Percentiles rank a stretch among this genome's conserved stretches.
Conservation (phyloP, 2,888 invertebrate genomes). For the Dysmachus trigonus region DNA sequence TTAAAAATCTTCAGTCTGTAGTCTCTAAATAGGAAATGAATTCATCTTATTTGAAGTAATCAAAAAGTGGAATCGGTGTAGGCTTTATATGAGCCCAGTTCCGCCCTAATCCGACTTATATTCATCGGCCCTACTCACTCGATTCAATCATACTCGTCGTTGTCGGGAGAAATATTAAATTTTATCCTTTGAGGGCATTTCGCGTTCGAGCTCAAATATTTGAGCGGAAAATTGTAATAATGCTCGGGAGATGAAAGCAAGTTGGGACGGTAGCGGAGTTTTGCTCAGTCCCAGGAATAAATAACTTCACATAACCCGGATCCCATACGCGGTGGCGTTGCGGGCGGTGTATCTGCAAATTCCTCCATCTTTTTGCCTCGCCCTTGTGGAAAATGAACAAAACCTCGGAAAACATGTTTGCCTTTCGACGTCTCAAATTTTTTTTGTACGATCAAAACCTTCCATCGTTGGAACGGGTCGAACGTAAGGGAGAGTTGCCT, state of each 20-base stretch:
- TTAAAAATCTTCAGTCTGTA: neutral
- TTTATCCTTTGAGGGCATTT: slow-evolving; percentile 26
- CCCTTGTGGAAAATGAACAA: neutral
- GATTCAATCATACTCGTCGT: neutral
- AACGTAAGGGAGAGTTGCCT: too few species aligned
- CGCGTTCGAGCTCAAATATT: slow-evolving; percentile 20
- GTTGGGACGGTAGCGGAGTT: neutral
- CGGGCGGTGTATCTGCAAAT: neutral
- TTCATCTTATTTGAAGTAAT: neutral
- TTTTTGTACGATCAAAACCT: neutral
- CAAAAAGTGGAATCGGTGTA: neutral
- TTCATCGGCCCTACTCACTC: neutral
- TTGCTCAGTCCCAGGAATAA: neutral
- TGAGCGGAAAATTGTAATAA: slow-evolving; percentile 19
- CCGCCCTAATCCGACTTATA: neutral
- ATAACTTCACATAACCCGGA: neutral
- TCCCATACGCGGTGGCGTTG: neutral
- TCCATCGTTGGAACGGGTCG: neutral
- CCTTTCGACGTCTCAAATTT: neutral
- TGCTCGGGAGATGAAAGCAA: slow-evolving; percentile 8
- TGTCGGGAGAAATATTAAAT: slow-evolving; percentile 8
- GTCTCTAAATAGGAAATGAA: neutral
- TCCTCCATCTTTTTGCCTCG: neutral
- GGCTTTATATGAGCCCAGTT: neutral
- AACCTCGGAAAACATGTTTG: neutral